These are phyloP conservation scores for Tupaia chinensis DNA, from an alignment of 2,113 vertebrate genomes.

Conservation along the genomic window DNA sequence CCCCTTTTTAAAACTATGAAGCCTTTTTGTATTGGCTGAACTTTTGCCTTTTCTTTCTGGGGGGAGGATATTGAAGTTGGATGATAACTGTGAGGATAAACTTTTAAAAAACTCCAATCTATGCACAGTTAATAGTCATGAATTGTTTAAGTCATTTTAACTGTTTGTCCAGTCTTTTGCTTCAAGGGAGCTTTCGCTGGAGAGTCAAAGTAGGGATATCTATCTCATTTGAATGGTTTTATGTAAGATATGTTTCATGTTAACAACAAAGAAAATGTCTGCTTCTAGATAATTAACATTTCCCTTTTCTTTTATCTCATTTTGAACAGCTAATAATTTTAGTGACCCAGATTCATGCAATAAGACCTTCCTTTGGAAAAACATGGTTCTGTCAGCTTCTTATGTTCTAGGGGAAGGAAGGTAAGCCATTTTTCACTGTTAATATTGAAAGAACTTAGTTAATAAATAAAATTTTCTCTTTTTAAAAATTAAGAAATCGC, in stretches of 20 bases:
- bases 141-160: conserved; percentile 57
- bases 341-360: conserved; percentile 63
- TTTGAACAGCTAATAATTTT: conserved; percentile 73
- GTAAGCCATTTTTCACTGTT: conserved; percentile 56
- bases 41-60: conserved; percentile 30
- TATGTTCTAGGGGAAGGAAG: conserved; percentile 44
- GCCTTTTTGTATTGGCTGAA: conserved; percentile 27
- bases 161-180: conserved; percentile 33
- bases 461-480: conserved; percentile 5
- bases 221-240: conserved; percentile 50
- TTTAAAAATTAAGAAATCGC: background rate
- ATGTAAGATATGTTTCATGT: conserved; percentile 48
- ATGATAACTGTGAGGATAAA: background rate
- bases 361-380: conserved; percentile 59
- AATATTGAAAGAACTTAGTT: conserved; percentile 45
- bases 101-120: background rate
- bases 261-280: conserved; percentile 53
- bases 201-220: background rate
- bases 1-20: background rate
- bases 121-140: background rate
- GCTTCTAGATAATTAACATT: conserved; percentile 63
- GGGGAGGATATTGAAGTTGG: background rate
- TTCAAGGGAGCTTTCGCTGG: background rate
- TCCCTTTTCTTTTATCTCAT: conserved; percentile 58
- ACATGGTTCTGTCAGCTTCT: conserved; percentile 20